Evolutionary conservation across 2,113 vertebrate genomes (phyloP), one percentile per base, ranked within the genome.

Genomic region (Pseudonaja textilis): DNA sequence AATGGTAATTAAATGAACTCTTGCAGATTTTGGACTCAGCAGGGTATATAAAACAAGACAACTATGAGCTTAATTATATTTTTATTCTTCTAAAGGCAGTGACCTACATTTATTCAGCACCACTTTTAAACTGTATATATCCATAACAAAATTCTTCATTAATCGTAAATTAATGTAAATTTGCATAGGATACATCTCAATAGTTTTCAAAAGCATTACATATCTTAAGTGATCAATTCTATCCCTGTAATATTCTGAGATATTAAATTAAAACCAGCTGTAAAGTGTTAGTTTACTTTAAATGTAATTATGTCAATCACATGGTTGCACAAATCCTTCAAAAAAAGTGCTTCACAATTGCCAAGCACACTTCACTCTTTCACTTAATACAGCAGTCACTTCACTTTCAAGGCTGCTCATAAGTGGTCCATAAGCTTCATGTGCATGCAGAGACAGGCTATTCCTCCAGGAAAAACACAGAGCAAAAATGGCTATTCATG

Each of bases 111-210:
- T 91, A 85, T 56, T 23, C 11, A 85, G n/a, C 20, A 42, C 3
- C 42, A 94, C 89, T 22, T 92, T 93, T 89, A 91, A 94, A 91
- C 57, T 94, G 69, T 61, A 93, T 92, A 0, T 0, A 92, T 87
- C 91, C 25, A 74, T 45, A 88, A 55, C 42, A 50, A 88, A 34
- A 94, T 47, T 5, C 0, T 52, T 0, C 1, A 92, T 11, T 92
- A 89, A 94, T 89, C 59, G 91, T 0, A 0, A 88, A 0, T 89
- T 92, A 90, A 95, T 87, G 91, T 94, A 92, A 93, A 89, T 0
- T 0, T 93, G 3, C 93, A 94, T 90, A 59, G 0, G 0, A 94
- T 93, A 94, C 94, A 96, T 96, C 95, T 95, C 92, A 95, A 95
- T 90, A 94, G 91, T 93, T 94, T 89, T 50, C 14, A 52, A 90